Evolutionary conservation across 2,113 vertebrate species (phyloP).

Genomic region (Cromileptes altivelis): DNA sequence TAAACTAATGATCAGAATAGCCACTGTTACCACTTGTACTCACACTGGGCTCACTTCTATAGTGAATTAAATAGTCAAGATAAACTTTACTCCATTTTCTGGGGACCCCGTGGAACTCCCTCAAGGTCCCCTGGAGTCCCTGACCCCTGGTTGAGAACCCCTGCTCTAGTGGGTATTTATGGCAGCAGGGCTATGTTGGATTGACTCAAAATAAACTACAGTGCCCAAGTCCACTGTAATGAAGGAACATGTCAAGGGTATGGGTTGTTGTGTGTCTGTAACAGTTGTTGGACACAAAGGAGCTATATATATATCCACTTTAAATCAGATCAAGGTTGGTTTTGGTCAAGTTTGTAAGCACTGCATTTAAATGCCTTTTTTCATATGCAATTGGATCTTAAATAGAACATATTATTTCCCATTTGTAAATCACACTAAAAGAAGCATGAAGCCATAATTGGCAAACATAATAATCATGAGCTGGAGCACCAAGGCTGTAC

Average conservation of each 20-base stretch:
- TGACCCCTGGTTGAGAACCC: no score
- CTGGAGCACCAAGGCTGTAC: background rate
- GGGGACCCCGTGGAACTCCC: no score
- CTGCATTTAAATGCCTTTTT: background rate
- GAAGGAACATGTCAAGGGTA: background rate
- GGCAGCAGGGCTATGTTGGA: background rate
- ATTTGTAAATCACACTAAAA: constrained; percentile 15
- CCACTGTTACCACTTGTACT: no score
- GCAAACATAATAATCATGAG: constrained; percentile 31
- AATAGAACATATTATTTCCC: constrained; percentile 5
- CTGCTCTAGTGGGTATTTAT: background rate
- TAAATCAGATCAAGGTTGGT: background rate
- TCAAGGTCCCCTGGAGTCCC: no score
- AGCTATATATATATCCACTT: background rate
- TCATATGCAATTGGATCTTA: constrained; percentile 7
- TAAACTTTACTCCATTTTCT: no score
- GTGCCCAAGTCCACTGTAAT: background rate
- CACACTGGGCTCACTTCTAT: no score
- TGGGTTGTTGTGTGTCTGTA: background rate
- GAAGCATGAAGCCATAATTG: constrained; percentile 23
- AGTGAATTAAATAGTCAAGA: no score
- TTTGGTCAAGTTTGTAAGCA: constrained; percentile 10
- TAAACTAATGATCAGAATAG: no score
- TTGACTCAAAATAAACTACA: background rate
- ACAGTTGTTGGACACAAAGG: background rate